Percentiles rank a stretch among this genome's conserved stretches.
These are phyloP conservation scores for Aegithalos caudatus DNA, from an alignment of 2,113 vertebrate species.

Conservation along the genomic window DNA sequence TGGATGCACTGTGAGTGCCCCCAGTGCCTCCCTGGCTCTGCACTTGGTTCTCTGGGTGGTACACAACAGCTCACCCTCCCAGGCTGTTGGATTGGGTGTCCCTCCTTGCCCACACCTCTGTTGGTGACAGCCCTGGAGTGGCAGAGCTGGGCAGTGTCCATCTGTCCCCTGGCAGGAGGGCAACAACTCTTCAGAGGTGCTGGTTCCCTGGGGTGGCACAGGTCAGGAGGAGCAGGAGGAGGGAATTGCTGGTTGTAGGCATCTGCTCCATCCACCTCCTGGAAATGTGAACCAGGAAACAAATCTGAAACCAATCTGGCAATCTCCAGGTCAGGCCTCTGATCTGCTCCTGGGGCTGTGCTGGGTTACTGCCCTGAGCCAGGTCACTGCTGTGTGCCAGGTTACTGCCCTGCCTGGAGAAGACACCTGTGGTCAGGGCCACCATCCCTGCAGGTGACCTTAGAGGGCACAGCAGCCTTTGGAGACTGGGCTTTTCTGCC, in stretches of 20 bases:
- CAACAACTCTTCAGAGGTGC: neutral
- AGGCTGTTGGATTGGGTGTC: neutral
- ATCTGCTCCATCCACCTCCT: neutral
- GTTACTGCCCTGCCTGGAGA: neutral
- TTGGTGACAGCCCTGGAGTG: neutral
- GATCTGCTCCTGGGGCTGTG: neutral
- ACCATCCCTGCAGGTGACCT: neutral
- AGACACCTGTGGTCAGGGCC: neutral
- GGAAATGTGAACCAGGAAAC: neutral
- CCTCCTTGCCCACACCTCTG: neutral
- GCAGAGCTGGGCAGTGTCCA: neutral
- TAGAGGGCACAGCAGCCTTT: neutral
- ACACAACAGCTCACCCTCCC: neutral
- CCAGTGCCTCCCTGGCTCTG: neutral
- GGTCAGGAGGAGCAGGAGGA: neutral
- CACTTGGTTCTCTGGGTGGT: neutral
- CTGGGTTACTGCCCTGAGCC: neutral
- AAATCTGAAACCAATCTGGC: neutral
- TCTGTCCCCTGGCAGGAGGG: neutral
- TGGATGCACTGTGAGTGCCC: accelerated
- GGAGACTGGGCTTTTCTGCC: neutral
- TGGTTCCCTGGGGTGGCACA: neutral
- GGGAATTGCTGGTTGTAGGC: neutral
- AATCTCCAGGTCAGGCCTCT: neutral
- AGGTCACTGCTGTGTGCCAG: neutral